Percentiles rank a stretch among this genome's conserved stretches.
Conservation (phyloP, 2,888 invertebrate species). For the Polyploca ridens region DNA sequence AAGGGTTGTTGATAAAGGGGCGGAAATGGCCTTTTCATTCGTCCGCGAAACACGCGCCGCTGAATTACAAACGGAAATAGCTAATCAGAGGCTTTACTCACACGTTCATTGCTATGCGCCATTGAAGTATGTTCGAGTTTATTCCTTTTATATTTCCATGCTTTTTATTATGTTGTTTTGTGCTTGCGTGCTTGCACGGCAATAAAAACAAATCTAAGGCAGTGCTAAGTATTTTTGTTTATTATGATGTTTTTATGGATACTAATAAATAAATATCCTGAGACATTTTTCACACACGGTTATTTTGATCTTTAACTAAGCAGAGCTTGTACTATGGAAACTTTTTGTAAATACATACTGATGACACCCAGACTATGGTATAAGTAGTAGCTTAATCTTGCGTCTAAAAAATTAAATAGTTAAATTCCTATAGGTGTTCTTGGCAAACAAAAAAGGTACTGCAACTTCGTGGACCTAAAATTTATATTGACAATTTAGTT, state of each 20-base stretch:
- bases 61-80: slow-evolving; percentile 39
- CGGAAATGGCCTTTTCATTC: slow-evolving; percentile 38
- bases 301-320: too few species aligned
- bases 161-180: neutral
- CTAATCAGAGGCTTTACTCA: slow-evolving; percentile 24
- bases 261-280: too few species aligned
- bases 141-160: neutral
- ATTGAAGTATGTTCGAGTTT: neutral
- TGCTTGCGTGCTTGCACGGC: neutral
- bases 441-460: neutral
- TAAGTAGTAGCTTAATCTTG: too few species aligned
- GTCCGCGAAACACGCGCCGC: slow-evolving; percentile 30
- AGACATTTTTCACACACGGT: too few species aligned
- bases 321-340: too few species aligned
- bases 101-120: slow-evolving; percentile 1
- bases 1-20: slow-evolving; percentile 33
- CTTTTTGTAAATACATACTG: too few species aligned
- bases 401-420: neutral
- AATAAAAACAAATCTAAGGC: neutral
- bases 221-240: neutral
- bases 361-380: too few species aligned
- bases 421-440: neutral
- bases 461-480: too few species aligned
- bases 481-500: neutral
- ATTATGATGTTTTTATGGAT: too few species aligned